Base-by-base conservation (phyloP, 2,797 vertebrate species). In the Columba guinea region DNA sequence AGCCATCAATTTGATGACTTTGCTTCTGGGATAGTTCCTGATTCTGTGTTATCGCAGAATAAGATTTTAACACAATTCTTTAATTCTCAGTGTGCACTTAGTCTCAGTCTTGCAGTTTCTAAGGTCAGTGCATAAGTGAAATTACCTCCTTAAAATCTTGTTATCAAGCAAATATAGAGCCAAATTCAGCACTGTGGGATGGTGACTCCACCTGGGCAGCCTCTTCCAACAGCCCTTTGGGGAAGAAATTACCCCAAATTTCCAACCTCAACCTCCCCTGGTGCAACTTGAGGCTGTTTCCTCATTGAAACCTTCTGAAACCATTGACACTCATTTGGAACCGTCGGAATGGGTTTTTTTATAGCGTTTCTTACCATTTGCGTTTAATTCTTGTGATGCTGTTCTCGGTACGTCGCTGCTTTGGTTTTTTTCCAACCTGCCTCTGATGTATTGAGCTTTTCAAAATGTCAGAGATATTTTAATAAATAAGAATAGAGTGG, bases 11-110 rank as follows among this genome's bases (percentile, higher is more conserved):
- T 53, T 2, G 20, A 77, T 39, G 83, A 28, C 27, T 83, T 75
- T 69, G 52, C 79, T 91, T 52, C 18, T 5, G 4, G 75, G 30
- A 0, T 46, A 3, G 67, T 35, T 49, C 2, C 60, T 27, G 64
- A 10, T 53, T 27, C 56, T 51, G 58, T 11, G 14, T 23, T 27
- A 27, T 6, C 28, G 3, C 51, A 30, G 68, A 19, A 4, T 0
- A 4, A 14, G 44, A 2, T 46, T 48, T 70, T 35, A 52, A 1
- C 48, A 2, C 18, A 0, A 1, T 39, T 71, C 19, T 88, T 35
- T 24, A 26, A 26, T 34, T 71, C 67, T n/a, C 41, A 13, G 1
- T 5, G 7, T 18, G 44, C 28, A 2, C n/a, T 84, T 77, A 27
- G 37, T 32, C 35, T 44, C 35, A 16, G 11, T 19, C 60, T 55